These are phyloP conservation scores for Agrilus planipennis DNA, from an alignment of 1,140 invertebrate species.

Conservation along the genomic window DNA sequence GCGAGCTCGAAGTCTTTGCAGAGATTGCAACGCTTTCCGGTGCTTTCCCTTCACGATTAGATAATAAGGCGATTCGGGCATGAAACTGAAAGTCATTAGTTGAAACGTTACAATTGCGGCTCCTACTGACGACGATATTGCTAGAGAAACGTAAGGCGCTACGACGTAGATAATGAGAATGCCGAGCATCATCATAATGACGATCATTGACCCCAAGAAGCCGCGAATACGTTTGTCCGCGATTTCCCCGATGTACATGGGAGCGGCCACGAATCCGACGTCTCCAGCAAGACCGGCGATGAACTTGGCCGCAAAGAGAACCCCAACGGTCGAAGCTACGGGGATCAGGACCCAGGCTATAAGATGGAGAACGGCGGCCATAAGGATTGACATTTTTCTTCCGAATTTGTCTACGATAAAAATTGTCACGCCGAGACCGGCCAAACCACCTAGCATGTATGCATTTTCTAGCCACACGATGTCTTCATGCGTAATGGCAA, in stretches of 20 bases:
- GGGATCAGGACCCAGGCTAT: constrained; percentile 48
- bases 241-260: constrained; percentile 13
- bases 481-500: constrained; percentile 25
- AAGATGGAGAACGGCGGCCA: constrained; percentile 43
- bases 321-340: constrained; percentile 12
- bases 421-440: constrained; percentile 42
- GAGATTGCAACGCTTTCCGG: constrained; percentile 37
- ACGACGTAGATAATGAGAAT: constrained; percentile 20
- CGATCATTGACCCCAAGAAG: constrained; percentile 19
- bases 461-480: constrained; percentile 51
- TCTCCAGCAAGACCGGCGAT: constrained; percentile 9
- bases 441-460: constrained; percentile 47
- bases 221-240: constrained; percentile 21
- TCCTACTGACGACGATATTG: constrained; percentile 8
- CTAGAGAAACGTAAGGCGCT: constrained; percentile 17
- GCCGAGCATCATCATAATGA: constrained; percentile 24
- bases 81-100: constrained; percentile 30
- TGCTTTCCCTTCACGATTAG: constrained; percentile 25
- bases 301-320: constrained; percentile 8
- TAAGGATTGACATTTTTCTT: constrained; percentile 45
- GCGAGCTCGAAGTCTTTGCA: constrained; percentile 41
- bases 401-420: constrained; percentile 47
- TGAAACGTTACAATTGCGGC: neutral
- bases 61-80: constrained; percentile 28
- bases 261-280: constrained; percentile 10